Base-by-base conservation (phyloP, 2,797 vertebrate species). In the Mormyrops boulengeri region DNA sequence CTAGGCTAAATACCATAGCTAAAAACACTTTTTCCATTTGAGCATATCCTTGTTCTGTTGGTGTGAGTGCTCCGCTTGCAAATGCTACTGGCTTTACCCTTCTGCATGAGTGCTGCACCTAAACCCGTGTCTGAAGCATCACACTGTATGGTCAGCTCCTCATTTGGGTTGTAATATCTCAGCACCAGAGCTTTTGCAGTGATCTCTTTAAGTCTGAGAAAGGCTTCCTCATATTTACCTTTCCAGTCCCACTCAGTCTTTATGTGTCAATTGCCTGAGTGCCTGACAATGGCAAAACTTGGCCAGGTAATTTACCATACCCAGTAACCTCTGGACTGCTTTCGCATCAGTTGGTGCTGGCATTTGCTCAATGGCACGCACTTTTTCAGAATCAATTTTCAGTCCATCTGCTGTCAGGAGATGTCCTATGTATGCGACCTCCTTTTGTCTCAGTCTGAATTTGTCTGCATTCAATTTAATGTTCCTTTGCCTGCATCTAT, bases 201-300 rank as follows among this genome's bases (percentile, higher is more conserved):
- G 3, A 4, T 88, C 22, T 89, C 57, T 52, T 91, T 91, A 1
- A 93, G 52, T 1, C 50, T 30, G 44, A 77, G 62, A 41, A 80
- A 89, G 26, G 44, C 34, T 84, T 57, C 1, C 30, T 90, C 87
- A 0, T 91, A 88, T 0, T 52, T 0, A 0, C 82, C 87, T 4
- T 66, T 82, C 91, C 88, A 91, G 0, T 93, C 86, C 89, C 82
- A 92, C 11, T 88, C 17, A 77, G 0, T 91, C 86, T 11, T 90
- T 91, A 60, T 80, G 88, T 34, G 73, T 91, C 49, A 93, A 88
- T 69, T 92, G 90, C 38, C 89, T 91, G 22, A 93, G 3, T 0
- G 88, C 26, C 60, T 90, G 89, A 90, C 77, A 91, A 41, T 89
- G 69, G 62, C 26, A 30, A 69, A 66, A 69, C 26, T 30, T 69